These are phyloP conservation scores for Eupristina koningsbergeri DNA, from an alignment of 1,140 invertebrate genomes.

Conservation along the genomic window DNA sequence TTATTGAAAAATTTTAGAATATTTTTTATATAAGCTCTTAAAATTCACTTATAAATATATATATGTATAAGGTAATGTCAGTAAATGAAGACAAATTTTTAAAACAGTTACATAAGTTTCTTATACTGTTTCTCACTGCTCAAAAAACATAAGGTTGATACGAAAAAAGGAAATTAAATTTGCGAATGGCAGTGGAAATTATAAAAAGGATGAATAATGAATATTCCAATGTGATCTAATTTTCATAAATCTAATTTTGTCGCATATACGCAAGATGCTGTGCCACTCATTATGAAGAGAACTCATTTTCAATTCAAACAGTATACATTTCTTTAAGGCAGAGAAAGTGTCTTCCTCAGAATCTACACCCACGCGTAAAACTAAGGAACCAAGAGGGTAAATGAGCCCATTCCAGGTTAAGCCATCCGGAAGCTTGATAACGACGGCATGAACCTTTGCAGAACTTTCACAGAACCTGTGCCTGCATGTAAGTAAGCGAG, in stretches of 20 bases:
- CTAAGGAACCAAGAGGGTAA: neutral
- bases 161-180: too few relatives aligned
- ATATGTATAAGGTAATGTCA: too few relatives aligned
- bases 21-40: too few relatives aligned
- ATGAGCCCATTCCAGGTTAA: neutral
- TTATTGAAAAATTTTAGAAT: too few relatives aligned
- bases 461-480: too few relatives aligned
- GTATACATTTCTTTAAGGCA: neutral
- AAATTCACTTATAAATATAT: too few relatives aligned
- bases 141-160: too few relatives aligned
- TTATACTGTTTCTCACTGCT: too few relatives aligned
- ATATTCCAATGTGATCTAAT: neutral
- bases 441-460: neutral
- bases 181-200: neutral
- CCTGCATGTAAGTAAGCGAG: neutral
- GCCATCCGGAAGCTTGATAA: neutral
- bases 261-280: neutral
- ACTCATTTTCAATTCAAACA: neutral
- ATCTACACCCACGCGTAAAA: neutral
- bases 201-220: neutral
- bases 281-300: neutral
- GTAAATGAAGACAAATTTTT: too few relatives aligned
- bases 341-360: neutral
- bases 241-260: neutral
- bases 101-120: too few relatives aligned